These are phyloP conservation scores for Anthopleura sola DNA, from an alignment of 64 coral and sea anemone genomes.

Conservation along the genomic window DNA sequence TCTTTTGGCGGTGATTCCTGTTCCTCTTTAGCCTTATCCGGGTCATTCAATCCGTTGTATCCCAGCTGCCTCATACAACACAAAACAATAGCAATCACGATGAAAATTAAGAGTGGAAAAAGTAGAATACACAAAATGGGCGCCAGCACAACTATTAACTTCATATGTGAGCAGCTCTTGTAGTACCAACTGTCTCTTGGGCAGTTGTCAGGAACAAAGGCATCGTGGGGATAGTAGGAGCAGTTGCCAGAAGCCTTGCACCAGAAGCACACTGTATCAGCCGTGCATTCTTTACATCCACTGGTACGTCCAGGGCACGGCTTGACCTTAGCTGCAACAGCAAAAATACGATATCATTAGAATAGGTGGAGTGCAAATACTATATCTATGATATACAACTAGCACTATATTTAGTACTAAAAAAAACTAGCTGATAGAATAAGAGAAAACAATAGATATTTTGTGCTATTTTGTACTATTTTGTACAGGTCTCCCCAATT, in stretches of 20 bases:
- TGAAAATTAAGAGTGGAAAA: conserved; percentile 62
- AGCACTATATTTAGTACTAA: no score
- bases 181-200: conserved; percentile 3
- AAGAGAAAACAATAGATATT: no score
- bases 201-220: conserved; percentile 31
- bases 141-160: conserved; percentile 42
- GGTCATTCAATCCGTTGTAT: conserved; percentile 35
- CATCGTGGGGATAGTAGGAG: conserved; percentile 31
- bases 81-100: conserved; percentile 71
- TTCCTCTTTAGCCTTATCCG: neutral
- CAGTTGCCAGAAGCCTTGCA: conserved; percentile 43
- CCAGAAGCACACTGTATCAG: conserved; percentile 71
- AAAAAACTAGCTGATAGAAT: no score
- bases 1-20: conserved; percentile 27
- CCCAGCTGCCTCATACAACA: conserved; percentile 69
- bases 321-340: conserved; percentile 17
- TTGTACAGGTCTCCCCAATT: no score
- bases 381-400: no score
- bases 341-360: neutral
- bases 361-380: no score
- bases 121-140: conserved; percentile 69
- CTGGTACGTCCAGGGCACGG: conserved; percentile 49
- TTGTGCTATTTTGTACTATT: no score
- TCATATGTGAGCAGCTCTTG: conserved; percentile 15
- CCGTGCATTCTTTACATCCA: conserved; percentile 53